Conservation (phyloP, 2,113 vertebrate genomes). For the Emydocephalus ijimae region DNA sequence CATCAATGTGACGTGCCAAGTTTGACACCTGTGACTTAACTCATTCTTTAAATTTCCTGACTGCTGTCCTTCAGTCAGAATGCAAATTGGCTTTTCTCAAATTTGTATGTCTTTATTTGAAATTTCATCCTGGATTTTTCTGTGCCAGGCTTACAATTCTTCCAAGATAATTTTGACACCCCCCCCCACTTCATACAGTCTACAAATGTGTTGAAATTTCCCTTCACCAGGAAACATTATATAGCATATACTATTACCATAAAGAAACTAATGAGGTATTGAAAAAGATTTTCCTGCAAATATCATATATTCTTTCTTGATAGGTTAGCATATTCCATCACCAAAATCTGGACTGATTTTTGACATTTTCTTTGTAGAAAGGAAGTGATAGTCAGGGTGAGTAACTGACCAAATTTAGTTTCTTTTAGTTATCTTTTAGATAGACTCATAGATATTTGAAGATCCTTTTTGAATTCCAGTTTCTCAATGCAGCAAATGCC, state of each 20-base stretch:
- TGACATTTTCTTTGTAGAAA: constrained; percentile 22
- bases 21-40: too few species aligned
- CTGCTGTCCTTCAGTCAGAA: not conserved
- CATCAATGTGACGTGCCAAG: too few species aligned
- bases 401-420: constrained; percentile 8
- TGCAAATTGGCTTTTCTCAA: not conserved
- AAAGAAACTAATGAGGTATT: not conserved
- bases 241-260: not conserved
- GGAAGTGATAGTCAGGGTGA: constrained; percentile 33
- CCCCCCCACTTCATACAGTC: not conserved
- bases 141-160: not conserved
- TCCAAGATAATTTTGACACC: not conserved
- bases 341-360: constrained; percentile 15
- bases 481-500: not conserved
- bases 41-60: not conserved
- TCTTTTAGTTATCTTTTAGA: not conserved
- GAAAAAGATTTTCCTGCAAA: not conserved
- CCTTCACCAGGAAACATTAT: not conserved
- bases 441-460: constrained; percentile 6
- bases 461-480: not conserved
- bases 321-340: constrained; percentile 34
- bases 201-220: not conserved
- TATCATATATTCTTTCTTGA: constrained; percentile 24
- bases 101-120: not conserved
- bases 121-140: not conserved